Evolutionary conservation across 2,888 invertebrate genomes (phyloP), one percentile per base, ranked within the genome.

Genomic region (Chrysopilus asiliformis): DNA sequence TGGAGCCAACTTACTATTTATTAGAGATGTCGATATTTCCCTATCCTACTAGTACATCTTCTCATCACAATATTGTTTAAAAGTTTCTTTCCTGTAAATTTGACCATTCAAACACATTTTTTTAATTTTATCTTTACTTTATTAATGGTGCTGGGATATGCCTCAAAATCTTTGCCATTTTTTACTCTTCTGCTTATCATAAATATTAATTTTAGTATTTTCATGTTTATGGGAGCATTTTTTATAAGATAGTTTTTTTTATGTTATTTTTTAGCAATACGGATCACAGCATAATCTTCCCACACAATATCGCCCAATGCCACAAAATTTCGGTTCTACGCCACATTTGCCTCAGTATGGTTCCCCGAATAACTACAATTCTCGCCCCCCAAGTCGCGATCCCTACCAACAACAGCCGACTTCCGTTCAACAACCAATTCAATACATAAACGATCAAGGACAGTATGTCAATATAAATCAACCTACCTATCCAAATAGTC

Each of bases 211-310:
- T n/a, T n/a, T n/a, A n/a, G n/a, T n/a, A n/a, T n/a, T n/a, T n/a
- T n/a, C n/a, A n/a, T n/a, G n/a, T n/a, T n/a, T n/a, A n/a, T n/a
- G n/a, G n/a, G n/a, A n/a, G n/a, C n/a, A n/a, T n/a, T n/a, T n/a
- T n/a, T n/a, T n/a, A n/a, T n/a, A n/a, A n/a, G n/a, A n/a, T n/a
- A n/a, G n/a, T n/a, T n/a, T n/a, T n/a, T n/a, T n/a, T n/a, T n/a
- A n/a, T n/a, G n/a, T 16, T 16, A 15, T 31, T n/a, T 38, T 32
- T 48, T 72, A 73, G 45, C 70, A 67, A 14, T 68, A 68, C 35
- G 68, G 68, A 14, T 70, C 70, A 34, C 66, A 67, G 40, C 66
- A 68, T 42, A 68, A 68, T 46, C 57, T 65, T 37, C 65, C 67
- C 38, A 65, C 66, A 43, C 66, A 58, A 40, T 58, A 57, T 48